Evolutionary conservation across 2,113 vertebrate genomes (phyloP).

Genomic region (Casuarius casuarius): DNA sequence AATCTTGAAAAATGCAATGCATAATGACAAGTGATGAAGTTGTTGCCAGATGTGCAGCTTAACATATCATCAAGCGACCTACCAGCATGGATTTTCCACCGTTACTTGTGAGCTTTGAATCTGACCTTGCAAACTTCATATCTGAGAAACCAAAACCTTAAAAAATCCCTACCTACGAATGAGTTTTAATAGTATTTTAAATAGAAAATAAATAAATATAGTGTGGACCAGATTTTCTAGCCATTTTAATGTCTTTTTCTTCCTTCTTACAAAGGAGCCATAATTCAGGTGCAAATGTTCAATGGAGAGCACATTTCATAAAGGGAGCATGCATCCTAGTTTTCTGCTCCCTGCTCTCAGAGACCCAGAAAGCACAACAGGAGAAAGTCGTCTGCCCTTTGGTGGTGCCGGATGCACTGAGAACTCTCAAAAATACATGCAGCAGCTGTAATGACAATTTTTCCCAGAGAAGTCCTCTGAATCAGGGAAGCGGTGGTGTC

Average conservation of each 20-base stretch:
- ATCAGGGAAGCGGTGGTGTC: not conserved
- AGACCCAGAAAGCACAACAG: not conserved
- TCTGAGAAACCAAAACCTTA: not conserved
- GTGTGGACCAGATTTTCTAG: not conserved
- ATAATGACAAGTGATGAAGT: not conserved
- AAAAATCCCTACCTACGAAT: not conserved
- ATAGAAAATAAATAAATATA: not conserved
- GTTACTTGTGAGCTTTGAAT: not conserved
- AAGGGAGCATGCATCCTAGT: not conserved
- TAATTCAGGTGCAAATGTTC: not conserved
- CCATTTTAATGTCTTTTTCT: not conserved
- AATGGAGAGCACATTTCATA: not conserved
- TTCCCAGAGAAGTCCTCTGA: not conserved
- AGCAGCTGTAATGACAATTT: not conserved
- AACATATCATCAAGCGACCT: rapidly evolving
- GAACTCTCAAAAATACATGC: not conserved
- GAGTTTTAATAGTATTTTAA: not conserved
- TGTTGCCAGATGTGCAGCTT: not conserved
- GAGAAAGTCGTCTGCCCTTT: not conserved
- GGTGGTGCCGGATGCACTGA: not conserved
- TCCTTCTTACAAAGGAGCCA: not conserved
- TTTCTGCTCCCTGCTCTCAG: not conserved
- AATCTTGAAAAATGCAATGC: not conserved
- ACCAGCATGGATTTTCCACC: not conserved
- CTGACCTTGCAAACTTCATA: not conserved